Evolutionary conservation across 2,797 vertebrate species (phyloP).

Genomic region (Sarcoramphus papa): DNA sequence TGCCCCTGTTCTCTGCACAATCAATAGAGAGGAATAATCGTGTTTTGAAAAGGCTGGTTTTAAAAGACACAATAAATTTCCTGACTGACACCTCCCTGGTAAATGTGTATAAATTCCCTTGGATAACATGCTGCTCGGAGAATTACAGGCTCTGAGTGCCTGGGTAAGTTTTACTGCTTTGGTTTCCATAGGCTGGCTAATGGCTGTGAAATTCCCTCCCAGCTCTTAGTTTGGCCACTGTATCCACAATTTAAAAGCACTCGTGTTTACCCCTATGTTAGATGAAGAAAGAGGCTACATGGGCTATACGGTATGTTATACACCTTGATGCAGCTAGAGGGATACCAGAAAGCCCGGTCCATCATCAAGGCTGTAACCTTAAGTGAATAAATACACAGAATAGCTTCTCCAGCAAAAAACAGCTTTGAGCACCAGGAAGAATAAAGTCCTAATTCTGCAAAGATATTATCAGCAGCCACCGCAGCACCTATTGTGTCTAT

Average conservation of each 20-base stretch:
- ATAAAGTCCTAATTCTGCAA: not conserved
- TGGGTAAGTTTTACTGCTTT: not conserved
- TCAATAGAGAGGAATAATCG: not conserved
- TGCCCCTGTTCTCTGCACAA: not conserved
- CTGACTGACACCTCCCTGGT: not conserved
- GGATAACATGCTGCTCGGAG: not conserved
- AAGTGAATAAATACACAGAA: not conserved
- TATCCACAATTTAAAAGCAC: not conserved
- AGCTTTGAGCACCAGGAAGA: not conserved
- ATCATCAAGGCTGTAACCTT: not conserved
- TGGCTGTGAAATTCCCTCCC: slow-evolving; percentile 18
- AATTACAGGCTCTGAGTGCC: not conserved
- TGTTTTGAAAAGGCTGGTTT: not conserved
- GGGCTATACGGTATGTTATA: not conserved
- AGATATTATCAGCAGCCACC: not conserved
- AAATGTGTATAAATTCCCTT: not conserved
- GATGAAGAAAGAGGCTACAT: not conserved
- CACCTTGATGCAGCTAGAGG: not conserved
- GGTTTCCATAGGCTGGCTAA: not conserved
- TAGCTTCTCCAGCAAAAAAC: not conserved
- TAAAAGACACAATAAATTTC: slow-evolving; percentile 4
- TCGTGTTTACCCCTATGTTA: not conserved
- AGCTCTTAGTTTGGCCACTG: not conserved
- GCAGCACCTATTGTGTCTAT: slow-evolving; percentile 32
- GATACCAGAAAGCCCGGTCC: not conserved